Evolutionary conservation across 2,888 invertebrate genomes (phyloP), one percentile per base, ranked within the genome.

Genomic region (Caenorhabditis sp.): DNA sequence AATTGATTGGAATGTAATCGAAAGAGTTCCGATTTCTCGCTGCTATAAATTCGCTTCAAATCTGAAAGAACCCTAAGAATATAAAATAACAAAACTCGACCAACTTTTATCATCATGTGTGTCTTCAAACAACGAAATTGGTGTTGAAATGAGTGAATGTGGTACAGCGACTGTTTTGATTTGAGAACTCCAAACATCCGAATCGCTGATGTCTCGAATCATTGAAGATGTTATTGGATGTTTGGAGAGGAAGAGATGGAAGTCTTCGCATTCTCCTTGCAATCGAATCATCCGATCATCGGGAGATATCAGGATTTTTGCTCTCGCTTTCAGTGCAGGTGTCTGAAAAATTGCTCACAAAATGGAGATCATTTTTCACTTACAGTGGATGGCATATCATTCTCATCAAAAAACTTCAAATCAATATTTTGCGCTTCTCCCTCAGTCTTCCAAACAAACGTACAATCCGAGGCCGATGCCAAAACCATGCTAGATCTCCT

Each of bases 1-100:
- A 2, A 24, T 1, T n/a, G 21, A 1, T 51, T 61, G 1, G n/a
- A 12, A 6, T 51, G n/a, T 31, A 67, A n/a, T 23, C 57, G n/a
- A 1, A 21, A 37, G 17, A 72, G 21, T 23, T 72, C 67, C 3
- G 72, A 57, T 37, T 72, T 72, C 14, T 72, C 72, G 23, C 68
- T 63, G 36, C 51, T 26, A 43, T 27, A 70, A 8, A 70, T 3
- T 3, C 70, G 58, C 17, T 23, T 21, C 12, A 72, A 49, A 1
- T 63, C 71, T 8, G 55, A 14, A 50, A 50, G 17, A 19, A n/a
- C 4, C 6, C 6, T 36, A 36, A n/a, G n/a, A n/a, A n/a, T n/a
- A n/a, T n/a, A n/a, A n/a, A n/a, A n/a, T n/a, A n/a, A n/a, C n/a
- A n/a, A n/a, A n/a, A n/a, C n/a, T n/a, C n/a, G n/a, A n/a, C n/a